Base-by-base conservation (phyloP, 1,140 invertebrate genomes). In the Meteorus sp. region DNA sequence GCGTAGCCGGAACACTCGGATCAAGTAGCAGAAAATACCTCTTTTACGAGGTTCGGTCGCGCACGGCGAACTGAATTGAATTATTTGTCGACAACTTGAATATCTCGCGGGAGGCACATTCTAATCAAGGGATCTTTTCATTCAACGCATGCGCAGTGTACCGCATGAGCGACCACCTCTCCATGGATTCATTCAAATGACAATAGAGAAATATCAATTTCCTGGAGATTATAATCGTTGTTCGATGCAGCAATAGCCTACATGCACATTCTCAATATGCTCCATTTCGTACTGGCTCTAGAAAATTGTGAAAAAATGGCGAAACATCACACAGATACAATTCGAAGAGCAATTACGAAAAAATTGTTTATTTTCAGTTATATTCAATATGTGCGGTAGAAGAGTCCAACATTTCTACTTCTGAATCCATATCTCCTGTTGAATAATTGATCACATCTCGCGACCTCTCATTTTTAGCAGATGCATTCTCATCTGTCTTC, bases 401-500 rank as follows among this genome's bases (percentile, higher is more conserved):
- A 1, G 79, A 77, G 67, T 82, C 81, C 31, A 78, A 60, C 80
- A 83, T 81, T 70, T 81, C 80, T 3, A 82, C 76, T 72, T 82
- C 80, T 11, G 79, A 78, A 39, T 72, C 77, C 71, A 81, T 76
- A 27, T 81, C 77, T 27, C 68, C 73, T 2, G 71, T 69, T 5
- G 78, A 78, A 58, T 76, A 79, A 71, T 73, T 77, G 11, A 76
- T 73, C 7, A 72, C 65, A 1, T 74, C 68, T 4, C 61, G 65
- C 15, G 73, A 57, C 33, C 60, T 56, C 13, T 77, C 75, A 1
- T 64, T 15, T 59, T 75, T 77, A 4, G 58, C 60, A 2, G 71
- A 43, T 17, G 59, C 33, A 63, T 69, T 71, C 20, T 74, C 70
- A 62, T 78, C 76, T 0, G 56, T 62, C 64, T 80, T 79, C 11